Percentiles rank a stretch among this genome's conserved stretches.
Evolutionary conservation across 1,140 invertebrate genomes (phyloP).

Genomic region (Sitodiplosis mosellana): DNA sequence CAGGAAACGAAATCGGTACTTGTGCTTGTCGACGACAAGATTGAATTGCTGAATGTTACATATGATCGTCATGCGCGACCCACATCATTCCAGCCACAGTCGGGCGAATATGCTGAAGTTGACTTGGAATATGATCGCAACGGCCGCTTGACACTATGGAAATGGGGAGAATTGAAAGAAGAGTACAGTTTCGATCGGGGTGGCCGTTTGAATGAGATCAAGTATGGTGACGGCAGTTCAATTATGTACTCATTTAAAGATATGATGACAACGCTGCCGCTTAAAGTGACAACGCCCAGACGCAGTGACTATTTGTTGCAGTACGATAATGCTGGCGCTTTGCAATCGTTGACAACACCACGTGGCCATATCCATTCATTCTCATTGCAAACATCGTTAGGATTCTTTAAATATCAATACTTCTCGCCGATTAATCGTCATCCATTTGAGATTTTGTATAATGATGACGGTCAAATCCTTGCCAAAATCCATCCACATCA

Average conservation of each 20-base stretch:
- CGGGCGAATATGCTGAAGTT: constrained; percentile 67
- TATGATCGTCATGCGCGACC: constrained; percentile 84
- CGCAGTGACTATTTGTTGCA: constrained; percentile 82
- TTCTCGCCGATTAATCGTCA: constrained; percentile 76
- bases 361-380: constrained; percentile 84
- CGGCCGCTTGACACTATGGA: constrained; percentile 76
- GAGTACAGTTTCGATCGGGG: constrained; percentile 74
- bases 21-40: constrained; percentile 73
- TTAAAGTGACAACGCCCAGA: constrained; percentile 79
- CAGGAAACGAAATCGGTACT: constrained; percentile 74
- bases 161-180: constrained; percentile 77
- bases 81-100: constrained; percentile 71
- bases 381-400: constrained; percentile 74
- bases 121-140: constrained; percentile 86
- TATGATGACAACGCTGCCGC: constrained; percentile 66
- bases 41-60: constrained; percentile 75
- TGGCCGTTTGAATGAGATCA: constrained; percentile 69
- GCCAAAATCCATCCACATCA: constrained; percentile 80
- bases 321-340: constrained; percentile 78
- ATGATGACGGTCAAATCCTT: constrained; percentile 72
- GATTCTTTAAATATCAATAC: constrained; percentile 84
- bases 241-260: constrained; percentile 78
- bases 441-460: constrained; percentile 78
- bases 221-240: constrained; percentile 70
- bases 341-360: constrained; percentile 80